Percentiles rank a stretch among this genome's conserved stretches.
Evolutionary conservation across 2,797 vertebrate genomes (phyloP).

Genomic region (Orestias chungarensis): DNA sequence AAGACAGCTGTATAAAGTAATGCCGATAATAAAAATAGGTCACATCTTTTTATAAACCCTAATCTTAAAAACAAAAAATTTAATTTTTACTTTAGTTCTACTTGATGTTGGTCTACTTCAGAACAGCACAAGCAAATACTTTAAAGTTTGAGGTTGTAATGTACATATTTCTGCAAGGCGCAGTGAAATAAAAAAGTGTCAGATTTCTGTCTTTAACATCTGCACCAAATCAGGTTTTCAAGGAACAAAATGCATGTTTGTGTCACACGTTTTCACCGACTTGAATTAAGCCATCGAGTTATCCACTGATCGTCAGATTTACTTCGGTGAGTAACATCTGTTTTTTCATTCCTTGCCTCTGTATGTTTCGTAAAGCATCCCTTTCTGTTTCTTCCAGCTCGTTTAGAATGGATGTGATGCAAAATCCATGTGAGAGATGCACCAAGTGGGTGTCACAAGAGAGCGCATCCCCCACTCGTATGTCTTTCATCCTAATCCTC

Average conservation of each 20-base stretch:
- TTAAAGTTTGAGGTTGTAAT: background rate
- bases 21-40: background rate
- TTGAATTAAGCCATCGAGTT: background rate
- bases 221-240: background rate
- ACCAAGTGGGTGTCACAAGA: slow-evolving; percentile 57
- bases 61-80: background rate
- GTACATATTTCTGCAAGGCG: background rate
- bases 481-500: slow-evolving; percentile 77
- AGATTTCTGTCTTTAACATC: background rate
- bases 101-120: background rate
- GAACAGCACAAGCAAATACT: background rate
- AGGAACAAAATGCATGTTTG: background rate
- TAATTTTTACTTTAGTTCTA: background rate
- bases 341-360: slow-evolving; percentile 22
- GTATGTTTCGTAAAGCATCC: slow-evolving; percentile 18
- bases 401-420: slow-evolving; percentile 51
- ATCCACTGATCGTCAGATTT: background rate
- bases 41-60: background rate
- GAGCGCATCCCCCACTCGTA: slow-evolving; percentile 70
- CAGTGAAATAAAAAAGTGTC: background rate
- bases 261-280: background rate
- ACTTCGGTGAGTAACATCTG: slow-evolving; percentile 18
- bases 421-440: slow-evolving; percentile 52
- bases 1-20: background rate
- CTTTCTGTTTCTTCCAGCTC: slow-evolving; percentile 8